Evolutionary conservation across 1,140 invertebrate species (phyloP).

Genomic region (Akabosia matsudoensis): DNA sequence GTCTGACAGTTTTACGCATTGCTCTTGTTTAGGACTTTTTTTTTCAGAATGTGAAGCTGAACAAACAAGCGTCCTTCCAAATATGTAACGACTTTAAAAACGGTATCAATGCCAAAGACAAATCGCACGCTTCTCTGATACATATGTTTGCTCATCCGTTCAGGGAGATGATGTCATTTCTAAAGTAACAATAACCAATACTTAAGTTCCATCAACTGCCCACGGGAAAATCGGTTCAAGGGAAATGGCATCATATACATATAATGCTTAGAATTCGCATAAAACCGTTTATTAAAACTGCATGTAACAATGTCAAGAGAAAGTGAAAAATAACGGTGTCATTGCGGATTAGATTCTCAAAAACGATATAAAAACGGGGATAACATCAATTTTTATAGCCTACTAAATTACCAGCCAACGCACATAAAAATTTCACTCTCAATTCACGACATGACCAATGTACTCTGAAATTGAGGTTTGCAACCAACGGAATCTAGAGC

Average conservation of each 20-base stretch:
- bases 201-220: conserved; percentile 3
- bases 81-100: no score
- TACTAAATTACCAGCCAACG: background rate
- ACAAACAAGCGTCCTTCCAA: conserved; percentile 1
- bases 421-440: background rate
- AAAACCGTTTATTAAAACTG: background rate
- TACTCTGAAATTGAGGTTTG: background rate
- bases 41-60: background rate
- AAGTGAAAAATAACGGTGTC: background rate
- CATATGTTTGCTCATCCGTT: background rate
- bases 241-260: background rate
- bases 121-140: background rate
- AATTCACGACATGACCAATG: background rate
- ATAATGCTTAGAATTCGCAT: background rate
- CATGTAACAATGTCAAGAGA: conserved; percentile 16
- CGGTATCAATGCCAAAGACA: background rate
- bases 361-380: background rate
- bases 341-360: background rate
- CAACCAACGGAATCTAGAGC: background rate
- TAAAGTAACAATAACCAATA: background rate
- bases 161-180: background rate
- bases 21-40: background rate
- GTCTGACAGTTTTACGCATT: no score
- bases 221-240: conserved; percentile 14
- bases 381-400: background rate